Conservation (phyloP, 2,797 vertebrate genomes). For the Sebastes matsubarae region DNA sequence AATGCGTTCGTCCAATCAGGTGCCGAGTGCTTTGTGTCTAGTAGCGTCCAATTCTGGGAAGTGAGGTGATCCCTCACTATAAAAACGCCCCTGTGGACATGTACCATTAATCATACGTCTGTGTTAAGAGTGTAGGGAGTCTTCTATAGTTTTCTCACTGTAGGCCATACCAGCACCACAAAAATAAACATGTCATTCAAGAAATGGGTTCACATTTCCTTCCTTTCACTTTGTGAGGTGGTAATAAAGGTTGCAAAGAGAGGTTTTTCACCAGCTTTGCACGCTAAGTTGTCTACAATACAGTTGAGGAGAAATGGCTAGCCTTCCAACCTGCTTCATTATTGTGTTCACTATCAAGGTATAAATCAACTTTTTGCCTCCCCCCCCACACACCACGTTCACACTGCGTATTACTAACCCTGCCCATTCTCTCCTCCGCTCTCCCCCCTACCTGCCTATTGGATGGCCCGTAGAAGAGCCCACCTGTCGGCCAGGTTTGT, state of each 20-base stretch:
- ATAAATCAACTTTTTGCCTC: not conserved
- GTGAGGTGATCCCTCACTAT: too few relatives aligned
- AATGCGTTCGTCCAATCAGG: too few relatives aligned
- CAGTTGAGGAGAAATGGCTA: not conserved
- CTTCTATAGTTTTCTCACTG: not conserved
- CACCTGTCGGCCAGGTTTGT: conserved; percentile 87
- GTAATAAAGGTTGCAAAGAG: not conserved
- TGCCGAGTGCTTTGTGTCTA: too few relatives aligned
- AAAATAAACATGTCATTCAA: not conserved
- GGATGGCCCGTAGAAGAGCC: conserved; percentile 85
- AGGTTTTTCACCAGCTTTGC: not conserved
- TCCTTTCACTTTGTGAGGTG: not conserved
- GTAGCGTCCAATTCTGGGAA: too few relatives aligned
- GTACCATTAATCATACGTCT: not conserved
- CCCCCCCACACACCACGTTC: conserved; percentile 33
- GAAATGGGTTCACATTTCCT: not conserved
- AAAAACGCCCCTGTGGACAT: too few relatives aligned
- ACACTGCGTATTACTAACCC: conserved; percentile 72
- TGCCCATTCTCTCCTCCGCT: conserved; percentile 81
- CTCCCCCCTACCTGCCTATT: conserved; percentile 81
- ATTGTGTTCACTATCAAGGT: conserved; percentile 20
- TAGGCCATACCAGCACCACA: not conserved
- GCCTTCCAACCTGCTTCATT: conserved; percentile 12
- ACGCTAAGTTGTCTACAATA: not conserved
- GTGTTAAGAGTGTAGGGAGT: not conserved